Evolutionary conservation across 2,797 vertebrate genomes (phyloP).

Genomic region (Etheostoma nigrum): DNA sequence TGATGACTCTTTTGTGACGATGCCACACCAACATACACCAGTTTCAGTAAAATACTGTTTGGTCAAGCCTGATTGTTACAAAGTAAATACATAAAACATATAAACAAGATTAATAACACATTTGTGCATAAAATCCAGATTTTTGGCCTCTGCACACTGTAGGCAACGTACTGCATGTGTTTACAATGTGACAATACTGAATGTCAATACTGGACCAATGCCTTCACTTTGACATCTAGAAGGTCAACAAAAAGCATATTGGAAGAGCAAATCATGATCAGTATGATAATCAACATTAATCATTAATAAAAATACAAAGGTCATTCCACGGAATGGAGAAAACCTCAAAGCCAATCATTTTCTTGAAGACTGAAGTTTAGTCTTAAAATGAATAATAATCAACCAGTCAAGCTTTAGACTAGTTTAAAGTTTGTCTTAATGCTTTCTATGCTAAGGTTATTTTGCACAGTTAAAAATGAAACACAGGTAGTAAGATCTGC

Average conservation of each 20-base stretch:
- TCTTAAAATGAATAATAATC: not conserved
- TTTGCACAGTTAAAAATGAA: conserved; percentile 7
- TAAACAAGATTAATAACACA: conserved; percentile 1
- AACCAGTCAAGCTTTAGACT: not conserved
- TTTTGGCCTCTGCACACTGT: conserved; percentile 41
- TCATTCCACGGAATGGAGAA: not conserved
- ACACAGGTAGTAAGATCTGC: not conserved
- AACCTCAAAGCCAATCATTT: conserved; percentile 1
- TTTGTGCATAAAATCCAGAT: conserved; percentile 24
- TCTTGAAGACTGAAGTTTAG: not conserved
- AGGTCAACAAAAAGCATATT: conserved; percentile 2
- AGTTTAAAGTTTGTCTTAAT: not conserved
- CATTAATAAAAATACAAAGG: conserved; percentile 4
- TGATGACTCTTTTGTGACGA: not conserved
- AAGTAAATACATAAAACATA: conserved; percentile 15
- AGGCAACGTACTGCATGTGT: not conserved
- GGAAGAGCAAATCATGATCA: conserved; percentile 4
- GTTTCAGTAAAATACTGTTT: conserved; percentile 26
- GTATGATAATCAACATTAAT: not conserved
- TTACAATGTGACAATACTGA: not conserved
- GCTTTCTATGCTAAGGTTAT: not conserved
- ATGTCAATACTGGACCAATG: not conserved
- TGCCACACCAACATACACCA: not conserved
- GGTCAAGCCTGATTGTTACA: conserved; percentile 40
- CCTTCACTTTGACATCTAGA: not conserved